Evolutionary conservation across 2,888 invertebrate genomes (phyloP).

Genomic region (Holacanthella duospinosa): DNA sequence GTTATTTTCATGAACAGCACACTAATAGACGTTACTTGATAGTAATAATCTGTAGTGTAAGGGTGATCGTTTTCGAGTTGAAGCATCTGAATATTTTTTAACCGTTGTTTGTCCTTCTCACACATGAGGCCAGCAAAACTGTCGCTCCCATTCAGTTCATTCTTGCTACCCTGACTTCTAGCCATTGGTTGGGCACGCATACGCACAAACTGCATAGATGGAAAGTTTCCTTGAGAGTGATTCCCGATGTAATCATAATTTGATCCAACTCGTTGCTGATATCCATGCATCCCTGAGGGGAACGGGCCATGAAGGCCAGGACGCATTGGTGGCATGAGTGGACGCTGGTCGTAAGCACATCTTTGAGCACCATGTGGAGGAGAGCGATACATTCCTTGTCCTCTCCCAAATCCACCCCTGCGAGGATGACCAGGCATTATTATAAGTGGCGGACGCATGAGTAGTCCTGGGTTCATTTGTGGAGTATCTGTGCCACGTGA

Average conservation of each 20-base stretch:
- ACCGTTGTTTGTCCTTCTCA: slow-evolving; percentile 86
- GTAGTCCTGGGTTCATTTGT: not conserved
- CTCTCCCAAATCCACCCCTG: not conserved
- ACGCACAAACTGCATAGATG: not conserved
- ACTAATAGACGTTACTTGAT: too few relatives aligned
- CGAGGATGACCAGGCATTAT: too few relatives aligned
- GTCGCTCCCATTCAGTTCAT: slow-evolving; percentile 22
- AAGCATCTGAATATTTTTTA: slow-evolving; percentile 85
- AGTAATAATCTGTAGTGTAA: slow-evolving; percentile 94
- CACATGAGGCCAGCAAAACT: slow-evolving; percentile 70
- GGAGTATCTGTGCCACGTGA: not conserved
- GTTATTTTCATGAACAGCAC: too few relatives aligned
- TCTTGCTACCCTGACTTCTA: not conserved
- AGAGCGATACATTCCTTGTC: not conserved
- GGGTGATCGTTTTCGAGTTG: slow-evolving; percentile 92
- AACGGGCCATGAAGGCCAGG: not conserved
- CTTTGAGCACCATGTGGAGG: not conserved
- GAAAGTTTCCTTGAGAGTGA: not conserved
- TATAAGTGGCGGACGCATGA: not conserved
- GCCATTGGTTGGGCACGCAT: not conserved
- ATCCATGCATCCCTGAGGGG: not conserved
- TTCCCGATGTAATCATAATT: not conserved
- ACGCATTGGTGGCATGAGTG: not conserved
- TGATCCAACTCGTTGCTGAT: not conserved
- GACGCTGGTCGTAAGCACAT: not conserved